Evolutionary conservation across 2,797 vertebrate genomes (phyloP).

Genomic region (Rachycentron canadum): DNA sequence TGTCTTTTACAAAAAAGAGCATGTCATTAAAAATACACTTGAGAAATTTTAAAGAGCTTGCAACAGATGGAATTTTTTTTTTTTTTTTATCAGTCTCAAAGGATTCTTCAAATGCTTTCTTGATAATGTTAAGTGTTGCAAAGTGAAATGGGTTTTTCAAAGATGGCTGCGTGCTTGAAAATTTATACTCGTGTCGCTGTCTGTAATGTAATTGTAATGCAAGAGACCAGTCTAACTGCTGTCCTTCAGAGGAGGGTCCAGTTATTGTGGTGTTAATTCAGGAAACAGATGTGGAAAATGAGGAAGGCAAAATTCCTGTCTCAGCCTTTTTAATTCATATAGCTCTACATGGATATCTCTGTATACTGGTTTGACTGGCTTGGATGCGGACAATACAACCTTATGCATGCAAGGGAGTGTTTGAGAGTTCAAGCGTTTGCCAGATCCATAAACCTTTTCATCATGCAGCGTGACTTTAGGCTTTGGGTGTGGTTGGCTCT

Average conservation of each 20-base stretch:
- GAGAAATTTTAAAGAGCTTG: too few species aligned
- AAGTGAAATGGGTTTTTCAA: not conserved
- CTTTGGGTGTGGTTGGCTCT: conserved; percentile 40
- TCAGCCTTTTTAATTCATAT: conserved; percentile 35
- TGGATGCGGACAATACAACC: not conserved
- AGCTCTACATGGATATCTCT: not conserved
- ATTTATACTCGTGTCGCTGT: not conserved
- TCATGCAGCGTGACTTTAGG: conserved; percentile 23
- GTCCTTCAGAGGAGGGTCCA: not conserved
- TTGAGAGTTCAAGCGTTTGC: not conserved
- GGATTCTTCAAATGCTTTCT: not conserved
- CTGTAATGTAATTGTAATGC: too few species aligned
- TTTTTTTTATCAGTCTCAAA: not conserved
- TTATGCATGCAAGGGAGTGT: conserved; percentile 33
- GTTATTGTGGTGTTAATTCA: conserved; percentile 21
- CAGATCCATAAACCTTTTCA: conserved; percentile 29
- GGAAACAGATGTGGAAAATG: conserved; percentile 58
- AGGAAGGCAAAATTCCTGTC: conserved; percentile 39
- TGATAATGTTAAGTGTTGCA: not conserved
- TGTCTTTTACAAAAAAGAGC: too few species aligned
- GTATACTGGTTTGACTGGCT: conserved; percentile 71
- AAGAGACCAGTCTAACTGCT: not conserved
- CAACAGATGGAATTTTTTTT: not conserved
- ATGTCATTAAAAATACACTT: too few species aligned
- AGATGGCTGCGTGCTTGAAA: not conserved